Conservation (phyloP, 2,797 vertebrate species). For the Melanogrammus aeglefinus region DNA sequence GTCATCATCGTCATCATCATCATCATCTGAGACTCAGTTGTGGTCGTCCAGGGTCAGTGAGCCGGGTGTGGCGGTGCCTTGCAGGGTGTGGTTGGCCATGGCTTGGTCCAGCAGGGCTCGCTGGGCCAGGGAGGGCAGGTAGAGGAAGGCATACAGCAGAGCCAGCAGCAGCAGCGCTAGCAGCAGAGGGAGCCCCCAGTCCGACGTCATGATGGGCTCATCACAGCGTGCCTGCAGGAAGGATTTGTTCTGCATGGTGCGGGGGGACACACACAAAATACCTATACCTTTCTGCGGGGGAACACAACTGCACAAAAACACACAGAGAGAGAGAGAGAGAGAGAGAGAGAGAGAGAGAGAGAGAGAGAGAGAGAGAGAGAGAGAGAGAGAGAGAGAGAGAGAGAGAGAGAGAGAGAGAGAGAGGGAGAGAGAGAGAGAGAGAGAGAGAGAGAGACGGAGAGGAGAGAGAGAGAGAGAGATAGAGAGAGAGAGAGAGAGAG, state of each 20-base stretch:
- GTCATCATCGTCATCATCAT: too few relatives aligned
- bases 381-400: slow-evolving; percentile 1
- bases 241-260: slow-evolving; percentile 56
- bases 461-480: background rate
- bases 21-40: background rate
- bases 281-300: background rate
- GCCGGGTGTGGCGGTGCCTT: background rate
- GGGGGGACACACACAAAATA: background rate
- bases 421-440: background rate
- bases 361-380: background rate
- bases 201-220: slow-evolving; percentile 67
- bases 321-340: too few relatives aligned
- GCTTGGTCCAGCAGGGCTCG: slow-evolving; percentile 66
- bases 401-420: background rate
- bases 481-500: background rate
- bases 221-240: slow-evolving; percentile 78
- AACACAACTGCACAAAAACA: background rate
- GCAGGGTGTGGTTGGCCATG: slow-evolving; percentile 43
- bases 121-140: slow-evolving; percentile 70
- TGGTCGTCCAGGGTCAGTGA: background rate
- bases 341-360: background rate
- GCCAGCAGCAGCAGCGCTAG: slow-evolving; percentile 70
- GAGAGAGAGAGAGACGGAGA: background rate
- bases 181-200: slow-evolving; percentile 73
- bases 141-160: slow-evolving; percentile 73